A percentile compares a stretch with the other conserved stretches of the same genome.
These are phyloP conservation scores for Melanerpes formicivorus DNA, from an alignment of 2,113 vertebrate species.

Conservation along the genomic window DNA sequence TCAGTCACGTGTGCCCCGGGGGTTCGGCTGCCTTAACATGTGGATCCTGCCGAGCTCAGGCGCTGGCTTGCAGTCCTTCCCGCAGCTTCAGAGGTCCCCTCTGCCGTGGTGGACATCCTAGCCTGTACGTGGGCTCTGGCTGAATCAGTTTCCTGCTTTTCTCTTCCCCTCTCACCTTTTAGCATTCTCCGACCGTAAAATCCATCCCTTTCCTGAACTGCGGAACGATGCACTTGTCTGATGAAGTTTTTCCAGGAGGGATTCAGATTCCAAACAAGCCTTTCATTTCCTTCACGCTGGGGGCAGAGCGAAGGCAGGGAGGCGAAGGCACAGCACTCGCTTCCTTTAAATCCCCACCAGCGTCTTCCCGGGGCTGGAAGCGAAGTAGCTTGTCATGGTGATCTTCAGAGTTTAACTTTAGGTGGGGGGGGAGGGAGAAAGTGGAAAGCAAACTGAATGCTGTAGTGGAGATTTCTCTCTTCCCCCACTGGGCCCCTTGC, in stretches of 20 bases:
- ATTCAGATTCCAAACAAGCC: slow-evolving; percentile 29
- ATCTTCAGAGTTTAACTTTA: slow-evolving; percentile 71
- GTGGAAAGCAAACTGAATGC: slow-evolving; percentile 63
- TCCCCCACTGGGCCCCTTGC: slow-evolving; percentile 74
- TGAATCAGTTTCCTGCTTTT: neutral
- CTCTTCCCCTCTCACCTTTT: slow-evolving; percentile 22
- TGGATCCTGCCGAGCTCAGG: neutral
- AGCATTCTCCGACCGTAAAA: slow-evolving; percentile 10
- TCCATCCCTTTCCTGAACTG: slow-evolving; percentile 21
- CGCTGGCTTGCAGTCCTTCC: neutral
- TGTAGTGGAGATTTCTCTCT: slow-evolving; percentile 63
- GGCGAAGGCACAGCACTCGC: neutral
- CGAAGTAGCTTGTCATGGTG: slow-evolving; percentile 37
- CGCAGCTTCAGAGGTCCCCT: neutral
- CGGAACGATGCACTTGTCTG: slow-evolving; percentile 66
- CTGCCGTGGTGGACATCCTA: slow-evolving; percentile 1
- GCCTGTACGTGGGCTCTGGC: neutral
- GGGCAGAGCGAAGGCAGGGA: neutral
- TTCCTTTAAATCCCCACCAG: slow-evolving; percentile 39
- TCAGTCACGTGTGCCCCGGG: neutral
- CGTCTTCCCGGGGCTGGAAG: slow-evolving; percentile 36
- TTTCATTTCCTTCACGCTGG: neutral
- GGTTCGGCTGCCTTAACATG: neutral
- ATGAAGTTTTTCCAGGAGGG: slow-evolving; percentile 10
- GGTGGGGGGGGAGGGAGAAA: slow-evolving; percentile 66